A percentile compares a stretch with the other conserved stretches of the same genome.
Conservation (phyloP, 2,113 vertebrate genomes). For the Hemiscyllium ocellatum region DNA sequence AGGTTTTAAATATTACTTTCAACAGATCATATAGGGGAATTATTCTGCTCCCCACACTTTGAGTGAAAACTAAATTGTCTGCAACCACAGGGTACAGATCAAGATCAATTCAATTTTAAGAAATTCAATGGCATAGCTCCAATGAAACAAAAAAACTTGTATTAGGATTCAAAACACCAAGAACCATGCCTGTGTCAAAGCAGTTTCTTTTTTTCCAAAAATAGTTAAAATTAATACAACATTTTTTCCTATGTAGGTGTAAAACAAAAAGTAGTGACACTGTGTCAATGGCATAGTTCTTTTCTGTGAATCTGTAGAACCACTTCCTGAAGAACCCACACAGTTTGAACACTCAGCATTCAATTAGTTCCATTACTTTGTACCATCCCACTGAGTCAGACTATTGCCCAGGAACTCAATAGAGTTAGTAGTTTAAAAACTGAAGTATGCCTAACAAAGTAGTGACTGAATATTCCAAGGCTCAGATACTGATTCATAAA, state of each 20-base stretch:
- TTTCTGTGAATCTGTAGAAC: slow-evolving; percentile 25
- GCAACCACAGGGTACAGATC: slow-evolving; percentile 12
- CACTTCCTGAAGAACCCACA: slow-evolving; percentile 36
- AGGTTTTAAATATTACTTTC: not conserved
- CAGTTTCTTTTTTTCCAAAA: slow-evolving; percentile 25
- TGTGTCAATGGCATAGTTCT: slow-evolving; percentile 23
- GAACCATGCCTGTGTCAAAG: not conserved
- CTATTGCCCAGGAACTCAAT: not conserved
- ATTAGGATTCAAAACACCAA: slow-evolving; percentile 21
- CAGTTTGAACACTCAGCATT: slow-evolving; percentile 16
- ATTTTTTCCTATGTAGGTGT: slow-evolving; percentile 35
- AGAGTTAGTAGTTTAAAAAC: not conserved
- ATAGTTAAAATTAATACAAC: not conserved
- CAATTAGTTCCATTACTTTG: slow-evolving; percentile 27
- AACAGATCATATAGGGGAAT: slow-evolving; percentile 32
- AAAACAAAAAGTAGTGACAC: slow-evolving; percentile 11
- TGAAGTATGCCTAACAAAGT: not conserved
- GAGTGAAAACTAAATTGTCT: slow-evolving; percentile 31
- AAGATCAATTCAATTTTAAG: slow-evolving; percentile 26
- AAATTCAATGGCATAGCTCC: not conserved
- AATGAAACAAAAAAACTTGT: slow-evolving; percentile 4
- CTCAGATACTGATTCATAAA: not conserved
- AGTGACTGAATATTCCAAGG: not conserved
- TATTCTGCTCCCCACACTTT: not conserved
- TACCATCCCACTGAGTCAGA: not conserved